Conservation (phyloP, 2,888 invertebrate species). For the Dorcus parallelipipedus region DNA sequence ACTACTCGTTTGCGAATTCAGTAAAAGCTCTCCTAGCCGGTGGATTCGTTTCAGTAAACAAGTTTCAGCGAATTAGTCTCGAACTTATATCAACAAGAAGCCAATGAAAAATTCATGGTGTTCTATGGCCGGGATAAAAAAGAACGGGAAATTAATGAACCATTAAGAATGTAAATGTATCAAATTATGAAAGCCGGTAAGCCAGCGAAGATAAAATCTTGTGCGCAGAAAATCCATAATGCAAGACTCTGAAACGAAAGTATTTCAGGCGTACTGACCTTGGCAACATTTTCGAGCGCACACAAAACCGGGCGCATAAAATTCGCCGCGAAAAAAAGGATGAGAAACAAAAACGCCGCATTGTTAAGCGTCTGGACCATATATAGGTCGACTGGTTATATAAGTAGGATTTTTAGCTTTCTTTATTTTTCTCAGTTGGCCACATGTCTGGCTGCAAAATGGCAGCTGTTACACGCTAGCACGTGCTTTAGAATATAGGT, state of each 20-base stretch:
- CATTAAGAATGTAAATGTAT: neutral
- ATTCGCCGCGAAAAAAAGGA: constrained; percentile 26
- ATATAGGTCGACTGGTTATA: constrained; percentile 43
- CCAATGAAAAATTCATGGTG: too few species aligned
- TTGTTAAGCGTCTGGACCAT: constrained; percentile 47
- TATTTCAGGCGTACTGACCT: constrained; percentile 33
- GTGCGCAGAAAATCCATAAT: neutral
- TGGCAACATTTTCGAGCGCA: constrained; percentile 29
- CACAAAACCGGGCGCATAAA: constrained; percentile 31
- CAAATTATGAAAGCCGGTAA: constrained; percentile 7
- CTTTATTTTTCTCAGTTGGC: constrained; percentile 21
- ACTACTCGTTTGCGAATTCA: too few species aligned
- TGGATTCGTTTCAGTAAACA: too few species aligned
- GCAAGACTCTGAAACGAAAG: constrained; percentile 12
- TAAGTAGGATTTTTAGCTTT: constrained; percentile 25
- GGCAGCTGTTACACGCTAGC: constrained; percentile 42
- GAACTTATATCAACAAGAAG: too few species aligned
- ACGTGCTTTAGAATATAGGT: constrained; percentile 40
- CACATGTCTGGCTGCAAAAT: constrained; percentile 34
- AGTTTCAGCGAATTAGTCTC: too few species aligned
- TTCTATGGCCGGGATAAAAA: too few species aligned
- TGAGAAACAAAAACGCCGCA: constrained; percentile 30
- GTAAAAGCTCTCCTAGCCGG: too few species aligned
- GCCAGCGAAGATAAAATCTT: neutral
- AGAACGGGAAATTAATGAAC: too few species aligned